phyloP scores from a whole-genome alignment of 2,888 invertebrate species.

The Parnassius smintheus region DNA sequence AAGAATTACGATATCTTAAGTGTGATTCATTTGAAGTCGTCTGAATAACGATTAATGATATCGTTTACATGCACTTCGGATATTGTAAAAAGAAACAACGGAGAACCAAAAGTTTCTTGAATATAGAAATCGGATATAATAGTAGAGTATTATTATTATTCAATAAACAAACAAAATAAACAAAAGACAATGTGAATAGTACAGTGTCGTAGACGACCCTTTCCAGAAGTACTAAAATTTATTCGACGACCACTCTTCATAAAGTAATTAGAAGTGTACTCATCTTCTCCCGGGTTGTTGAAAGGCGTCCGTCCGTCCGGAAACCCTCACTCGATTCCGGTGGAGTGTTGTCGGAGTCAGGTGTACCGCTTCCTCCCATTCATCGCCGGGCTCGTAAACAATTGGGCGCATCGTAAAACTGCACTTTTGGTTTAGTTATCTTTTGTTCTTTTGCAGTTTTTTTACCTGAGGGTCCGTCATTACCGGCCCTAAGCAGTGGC shows the following conservation, averaged over 20 bases:
- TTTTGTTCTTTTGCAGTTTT: constrained; percentile 7
- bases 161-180: too few species aligned
- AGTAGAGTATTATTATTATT: too few species aligned
- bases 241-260: background rate
- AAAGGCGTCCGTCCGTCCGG: constrained; percentile 14
- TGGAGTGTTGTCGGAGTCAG: constrained; percentile 19
- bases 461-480: constrained; percentile 8
- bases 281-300: constrained; percentile 4
- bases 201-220: too few species aligned
- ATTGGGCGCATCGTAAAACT: constrained; percentile 12
- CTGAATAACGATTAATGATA: too few species aligned
- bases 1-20: too few species aligned
- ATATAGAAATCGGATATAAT: too few species aligned
- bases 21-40: too few species aligned
- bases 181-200: too few species aligned
- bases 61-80: too few species aligned
- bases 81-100: too few species aligned
- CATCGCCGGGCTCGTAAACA: constrained; percentile 12
- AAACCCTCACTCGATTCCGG: constrained; percentile 22
- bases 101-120: too few species aligned
- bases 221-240: too few species aligned
- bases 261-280: background rate
- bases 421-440: constrained; percentile 1
- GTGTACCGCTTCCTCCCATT: constrained; percentile 21
- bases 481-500: background rate